Conservation (phyloP, 2,888 invertebrate genomes). For the Ptycholaimellus sp. region DNA sequence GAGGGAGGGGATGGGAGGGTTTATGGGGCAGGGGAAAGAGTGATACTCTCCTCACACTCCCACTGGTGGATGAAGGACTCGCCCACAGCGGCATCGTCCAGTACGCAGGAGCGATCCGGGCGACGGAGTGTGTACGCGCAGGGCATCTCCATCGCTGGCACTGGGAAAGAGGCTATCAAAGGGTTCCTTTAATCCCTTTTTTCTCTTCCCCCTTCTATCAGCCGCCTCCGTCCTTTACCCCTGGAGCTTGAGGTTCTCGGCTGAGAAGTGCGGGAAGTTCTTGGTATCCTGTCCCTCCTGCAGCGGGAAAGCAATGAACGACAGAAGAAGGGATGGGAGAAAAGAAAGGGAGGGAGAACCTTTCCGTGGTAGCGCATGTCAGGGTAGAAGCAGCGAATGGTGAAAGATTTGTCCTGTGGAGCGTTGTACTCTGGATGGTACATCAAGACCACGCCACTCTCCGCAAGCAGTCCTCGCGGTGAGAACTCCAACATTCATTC, state of each 20-base stretch:
- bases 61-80: slow-evolving; percentile 3
- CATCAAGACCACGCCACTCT: slow-evolving; percentile 11
- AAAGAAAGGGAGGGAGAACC: too few relatives aligned
- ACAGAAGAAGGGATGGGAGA: too few relatives aligned
- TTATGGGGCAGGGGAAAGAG: too few relatives aligned
- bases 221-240: neutral
- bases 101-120: slow-evolving; percentile 2
- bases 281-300: too few relatives aligned
- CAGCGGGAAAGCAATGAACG: neutral
- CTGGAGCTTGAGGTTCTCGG: too few relatives aligned
- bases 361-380: too few relatives aligned
- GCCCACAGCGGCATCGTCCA: slow-evolving; percentile 4
- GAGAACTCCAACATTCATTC: slow-evolving; percentile 11
- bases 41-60: slow-evolving; percentile 6
- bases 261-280: too few relatives aligned
- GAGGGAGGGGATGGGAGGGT: too few relatives aligned
- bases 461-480: slow-evolving; percentile 13
- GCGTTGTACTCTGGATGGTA: slow-evolving; percentile 12
- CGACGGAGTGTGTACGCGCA: slow-evolving; percentile 5
- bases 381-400: slow-evolving; percentile 14
- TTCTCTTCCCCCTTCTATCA: neutral
- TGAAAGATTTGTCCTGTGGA: slow-evolving; percentile 9
- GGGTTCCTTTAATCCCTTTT: neutral
- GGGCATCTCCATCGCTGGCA: slow-evolving; percentile 5
- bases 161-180: neutral